These are phyloP conservation scores for Bettongia penicillata DNA, from an alignment of 2,113 vertebrate genomes.

Conservation along the genomic window DNA sequence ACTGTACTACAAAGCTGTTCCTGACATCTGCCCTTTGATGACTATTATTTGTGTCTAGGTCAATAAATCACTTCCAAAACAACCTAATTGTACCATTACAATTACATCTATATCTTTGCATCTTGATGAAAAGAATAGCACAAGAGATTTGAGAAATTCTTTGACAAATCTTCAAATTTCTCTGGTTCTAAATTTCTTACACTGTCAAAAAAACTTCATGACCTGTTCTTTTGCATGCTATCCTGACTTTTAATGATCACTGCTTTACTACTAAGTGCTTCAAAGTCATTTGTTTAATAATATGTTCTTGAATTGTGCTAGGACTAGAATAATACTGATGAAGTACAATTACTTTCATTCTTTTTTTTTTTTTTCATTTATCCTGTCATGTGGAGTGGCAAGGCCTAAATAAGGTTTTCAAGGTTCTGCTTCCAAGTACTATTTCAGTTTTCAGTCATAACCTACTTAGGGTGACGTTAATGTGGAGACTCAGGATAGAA, in stretches of 20 bases:
- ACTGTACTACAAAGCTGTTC: too few relatives aligned
- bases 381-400: not conserved
- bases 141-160: not conserved
- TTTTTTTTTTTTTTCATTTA: not conserved
- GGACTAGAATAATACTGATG: not conserved
- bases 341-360: not conserved
- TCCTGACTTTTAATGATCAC: not conserved
- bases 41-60: too few relatives aligned
- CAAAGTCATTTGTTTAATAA: not conserved
- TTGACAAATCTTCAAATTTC: not conserved
- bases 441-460: not conserved
- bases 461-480: not conserved
- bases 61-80: too few relatives aligned
- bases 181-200: not conserved
- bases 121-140: not conserved
- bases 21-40: too few relatives aligned
- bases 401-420: not conserved
- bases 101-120: not conserved
- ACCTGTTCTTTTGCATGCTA: not conserved
- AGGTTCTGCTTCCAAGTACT: not conserved
- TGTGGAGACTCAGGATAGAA: not conserved
- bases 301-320: not conserved
- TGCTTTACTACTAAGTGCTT: not conserved
- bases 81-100: too few relatives aligned
- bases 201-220: not conserved